Conservation (phyloP, 2,888 invertebrate species). For the Urechis unicinctus region DNA sequence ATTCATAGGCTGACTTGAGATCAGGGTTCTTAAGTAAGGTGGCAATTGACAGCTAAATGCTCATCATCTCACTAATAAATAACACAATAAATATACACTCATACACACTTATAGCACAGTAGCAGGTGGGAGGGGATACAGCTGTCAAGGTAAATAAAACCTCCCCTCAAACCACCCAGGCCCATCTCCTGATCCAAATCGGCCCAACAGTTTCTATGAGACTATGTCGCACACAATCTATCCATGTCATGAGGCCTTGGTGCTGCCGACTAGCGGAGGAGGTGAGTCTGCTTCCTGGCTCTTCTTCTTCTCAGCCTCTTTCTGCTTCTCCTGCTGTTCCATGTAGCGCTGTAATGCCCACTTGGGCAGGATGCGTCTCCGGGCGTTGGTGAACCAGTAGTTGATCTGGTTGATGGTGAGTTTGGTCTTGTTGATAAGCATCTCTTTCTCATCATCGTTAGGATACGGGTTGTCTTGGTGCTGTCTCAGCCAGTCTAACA, state of each 20-base stretch:
- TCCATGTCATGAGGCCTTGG: neutral
- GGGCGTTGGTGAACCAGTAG: constrained; percentile 51
- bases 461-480: constrained; percentile 51
- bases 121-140: too few species aligned
- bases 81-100: too few species aligned
- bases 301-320: neutral
- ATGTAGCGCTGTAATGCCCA: constrained; percentile 32
- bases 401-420: constrained; percentile 50
- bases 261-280: neutral
- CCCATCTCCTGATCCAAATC: too few species aligned
- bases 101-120: too few species aligned
- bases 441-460: constrained; percentile 49
- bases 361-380: constrained; percentile 49
- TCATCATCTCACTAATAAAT: too few species aligned
- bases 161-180: too few species aligned
- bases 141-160: too few species aligned
- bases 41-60: too few species aligned
- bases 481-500: constrained; percentile 48
- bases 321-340: constrained; percentile 17
- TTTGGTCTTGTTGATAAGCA: constrained; percentile 47
- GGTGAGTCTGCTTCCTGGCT: neutral
- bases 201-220: too few species aligned
- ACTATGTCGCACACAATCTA: too few species aligned
- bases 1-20: too few species aligned
- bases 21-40: too few species aligned